phyloP scores from a whole-genome alignment of 2,888 invertebrate genomes.

The Ophraella communa region DNA sequence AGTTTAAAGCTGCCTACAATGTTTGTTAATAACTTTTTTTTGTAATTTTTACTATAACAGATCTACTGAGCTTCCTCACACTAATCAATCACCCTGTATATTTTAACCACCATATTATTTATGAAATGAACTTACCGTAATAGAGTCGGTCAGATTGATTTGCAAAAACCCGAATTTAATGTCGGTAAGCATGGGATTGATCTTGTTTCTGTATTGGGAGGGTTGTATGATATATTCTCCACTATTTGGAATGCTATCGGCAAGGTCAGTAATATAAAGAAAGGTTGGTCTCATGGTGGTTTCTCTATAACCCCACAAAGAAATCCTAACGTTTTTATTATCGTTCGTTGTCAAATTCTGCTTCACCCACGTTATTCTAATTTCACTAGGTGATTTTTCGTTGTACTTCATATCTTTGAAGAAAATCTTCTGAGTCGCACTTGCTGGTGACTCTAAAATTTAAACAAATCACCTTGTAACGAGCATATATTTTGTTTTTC shows the following conservation, averaged over 20 bases:
- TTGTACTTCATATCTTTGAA: conserved; percentile 78
- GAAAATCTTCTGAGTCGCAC: conserved; percentile 84
- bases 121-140: conserved; percentile 37
- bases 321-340: conserved; percentile 79
- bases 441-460: conserved; percentile 81
- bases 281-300: conserved; percentile 81
- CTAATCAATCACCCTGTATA: too few species aligned
- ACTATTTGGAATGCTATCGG: conserved; percentile 60
- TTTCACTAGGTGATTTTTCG: conserved; percentile 73
- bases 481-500: too few species aligned
- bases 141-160: conserved; percentile 83
- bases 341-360: conserved; percentile 84
- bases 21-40: too few species aligned
- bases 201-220: conserved; percentile 71
- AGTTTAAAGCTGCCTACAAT: too few species aligned
- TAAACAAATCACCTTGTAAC: not conserved
- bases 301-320: conserved; percentile 90
- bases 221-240: conserved; percentile 79
- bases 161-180: conserved; percentile 87
- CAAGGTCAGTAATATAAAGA: conserved; percentile 79
- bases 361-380: conserved; percentile 83
- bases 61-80: too few species aligned
- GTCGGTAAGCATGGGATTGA: conserved; percentile 73
- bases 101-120: not conserved
- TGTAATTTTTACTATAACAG: too few species aligned